Conservation (phyloP, 2,888 invertebrate genomes). For the Ichneumoninae sp. region DNA sequence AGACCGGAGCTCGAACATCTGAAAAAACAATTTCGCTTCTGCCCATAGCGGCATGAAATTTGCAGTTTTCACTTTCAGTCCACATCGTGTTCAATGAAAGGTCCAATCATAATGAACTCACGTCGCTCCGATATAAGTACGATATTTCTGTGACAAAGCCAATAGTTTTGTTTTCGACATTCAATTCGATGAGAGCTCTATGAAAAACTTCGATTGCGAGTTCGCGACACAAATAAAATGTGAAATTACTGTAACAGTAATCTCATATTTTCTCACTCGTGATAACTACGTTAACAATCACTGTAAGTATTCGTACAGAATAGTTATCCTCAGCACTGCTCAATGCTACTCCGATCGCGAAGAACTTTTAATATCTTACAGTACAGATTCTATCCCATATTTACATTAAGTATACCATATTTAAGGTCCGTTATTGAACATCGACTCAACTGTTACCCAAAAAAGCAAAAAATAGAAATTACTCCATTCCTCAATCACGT, state of each 20-base stretch:
- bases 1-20: background rate
- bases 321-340: background rate
- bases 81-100: background rate
- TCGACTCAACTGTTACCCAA: background rate
- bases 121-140: background rate
- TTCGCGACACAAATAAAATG: background rate
- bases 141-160: background rate
- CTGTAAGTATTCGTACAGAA: background rate
- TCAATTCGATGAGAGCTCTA: background rate
- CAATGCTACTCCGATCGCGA: background rate
- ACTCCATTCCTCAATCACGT: no score
- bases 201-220: background rate
- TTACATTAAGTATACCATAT: background rate
- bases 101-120: background rate
- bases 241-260: background rate
- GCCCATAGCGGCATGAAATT: background rate
- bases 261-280: background rate
- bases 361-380: background rate
- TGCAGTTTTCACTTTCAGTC: background rate
- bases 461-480: background rate
- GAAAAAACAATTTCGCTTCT: background rate
- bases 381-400: background rate
- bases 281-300: background rate
- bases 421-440: background rate
- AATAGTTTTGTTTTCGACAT: background rate